Evolutionary conservation across 64 coral and sea anemone genomes (phyloP), one percentile per base, ranked within the genome.

Genomic region (Montipora cactus): DNA sequence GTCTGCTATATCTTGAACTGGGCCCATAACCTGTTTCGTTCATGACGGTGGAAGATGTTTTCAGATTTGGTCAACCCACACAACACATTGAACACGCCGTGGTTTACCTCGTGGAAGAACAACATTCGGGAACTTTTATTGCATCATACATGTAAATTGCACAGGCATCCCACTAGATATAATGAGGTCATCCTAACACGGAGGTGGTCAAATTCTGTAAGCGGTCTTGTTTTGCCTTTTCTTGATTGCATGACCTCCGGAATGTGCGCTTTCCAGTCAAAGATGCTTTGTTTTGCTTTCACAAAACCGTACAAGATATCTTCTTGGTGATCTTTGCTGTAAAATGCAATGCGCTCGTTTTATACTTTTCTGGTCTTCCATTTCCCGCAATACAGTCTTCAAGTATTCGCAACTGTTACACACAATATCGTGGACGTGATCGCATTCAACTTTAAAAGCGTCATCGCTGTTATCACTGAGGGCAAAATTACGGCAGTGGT

Each of bases 291-390:
- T 76, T 76, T 76, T 80, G 87, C 87, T 59, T 77, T 89, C 18
- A 59, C 75, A 48, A 89, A 78, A 79, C 78, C 87, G 74, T 89
- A 89, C 23, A 89, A n/a, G 14, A 89, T 20, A 67, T 78, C 87
- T 28, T 89, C 87, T 66, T 79, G 75, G 74, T 89, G 88, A 20
- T 89, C 88, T 22, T 49, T 79, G 88, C 74, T 79, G 88, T 89
- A 89, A 49, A 89, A 89, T 67, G 74, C 47, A 67, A 45, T 79
- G 52, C 45, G 6, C 5, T 20, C 61, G 46, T 5, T 59, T 49
- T 23, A 0, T 23, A 23, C 64, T 46, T 11, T 66, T 66, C 10
- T 59, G 53, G 14, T 79, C 14, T 67, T 79, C 46, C 2, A 79
- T 89, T 79, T 78, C 77, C 37, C 18, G 59, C 51, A 77, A 9